These are phyloP conservation scores for Capromys pilorides DNA, from an alignment of 2,797 vertebrate genomes.

Conservation along the genomic window DNA sequence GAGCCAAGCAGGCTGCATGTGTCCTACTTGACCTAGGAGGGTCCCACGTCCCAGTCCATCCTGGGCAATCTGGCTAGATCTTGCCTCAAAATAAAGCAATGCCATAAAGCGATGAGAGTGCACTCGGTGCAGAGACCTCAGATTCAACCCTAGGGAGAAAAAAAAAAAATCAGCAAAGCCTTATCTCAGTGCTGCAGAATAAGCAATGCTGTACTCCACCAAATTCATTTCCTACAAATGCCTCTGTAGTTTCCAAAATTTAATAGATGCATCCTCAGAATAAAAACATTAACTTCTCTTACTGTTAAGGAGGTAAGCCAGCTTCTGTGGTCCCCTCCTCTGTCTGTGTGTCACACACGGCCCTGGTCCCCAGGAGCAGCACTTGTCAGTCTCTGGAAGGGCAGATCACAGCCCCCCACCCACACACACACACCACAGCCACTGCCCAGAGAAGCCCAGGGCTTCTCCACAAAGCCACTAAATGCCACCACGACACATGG, in stretches of 20 bases:
- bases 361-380: neutral
- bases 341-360: neutral
- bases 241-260: neutral
- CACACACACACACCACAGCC: no score
- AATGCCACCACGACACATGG: no score
- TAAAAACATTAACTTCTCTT: neutral
- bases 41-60: neutral
- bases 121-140: neutral
- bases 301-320: neutral
- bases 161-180: neutral
- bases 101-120: neutral
- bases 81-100: neutral
- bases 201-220: neutral
- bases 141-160: neutral
- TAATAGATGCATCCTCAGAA: neutral
- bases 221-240: neutral
- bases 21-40: neutral
- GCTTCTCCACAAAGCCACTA: no score
- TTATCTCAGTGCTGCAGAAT: neutral
- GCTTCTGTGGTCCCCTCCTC: neutral
- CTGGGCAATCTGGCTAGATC: neutral
- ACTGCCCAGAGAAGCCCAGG: neutral
- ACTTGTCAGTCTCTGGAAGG: neutral
- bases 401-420: no score
- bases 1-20: neutral